Conservation (phyloP, 2,888 invertebrate species). For the Parnassius orleans region DNA sequence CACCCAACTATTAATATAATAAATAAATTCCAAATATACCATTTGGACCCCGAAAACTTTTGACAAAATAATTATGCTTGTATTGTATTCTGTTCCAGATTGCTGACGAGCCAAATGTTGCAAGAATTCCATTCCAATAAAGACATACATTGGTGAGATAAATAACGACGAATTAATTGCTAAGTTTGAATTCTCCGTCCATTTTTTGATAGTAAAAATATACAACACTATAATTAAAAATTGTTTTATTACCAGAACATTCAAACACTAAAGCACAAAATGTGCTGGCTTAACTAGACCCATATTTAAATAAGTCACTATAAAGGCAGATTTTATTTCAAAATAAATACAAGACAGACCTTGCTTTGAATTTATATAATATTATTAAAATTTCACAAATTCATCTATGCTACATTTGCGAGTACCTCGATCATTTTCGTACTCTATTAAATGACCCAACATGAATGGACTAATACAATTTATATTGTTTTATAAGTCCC, state of each 20-base stretch:
- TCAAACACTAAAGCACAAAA: slow-evolving; percentile 51
- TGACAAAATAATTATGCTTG: neutral
- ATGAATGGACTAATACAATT: neutral
- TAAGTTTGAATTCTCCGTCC: slow-evolving; percentile 25
- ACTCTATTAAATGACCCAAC: neutral
- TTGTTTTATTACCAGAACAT: slow-evolving; percentile 36
- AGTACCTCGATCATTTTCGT: neutral
- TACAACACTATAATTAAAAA: slow-evolving; percentile 12
- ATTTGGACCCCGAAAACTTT: no score
- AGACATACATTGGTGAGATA: slow-evolving; percentile 84
- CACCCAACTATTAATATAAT: no score
- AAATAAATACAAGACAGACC: slow-evolving; percentile 22
- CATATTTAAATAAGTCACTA: slow-evolving; percentile 43
- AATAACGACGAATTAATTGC: neutral
- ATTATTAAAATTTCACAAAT: neutral
- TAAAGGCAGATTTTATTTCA: slow-evolving; percentile 45
- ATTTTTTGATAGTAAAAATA: slow-evolving; percentile 24
- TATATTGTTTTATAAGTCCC: no score
- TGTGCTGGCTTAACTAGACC: slow-evolving; percentile 38
- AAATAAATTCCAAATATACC: no score
- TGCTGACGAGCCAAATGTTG: slow-evolving; percentile 84
- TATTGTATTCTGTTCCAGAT: slow-evolving; percentile 57
- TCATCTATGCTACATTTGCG: neutral
- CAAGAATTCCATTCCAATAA: slow-evolving; percentile 84
- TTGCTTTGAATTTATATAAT: neutral